These are phyloP conservation scores for Odocoileus virginianus DNA, from an alignment of 2,113 vertebrate species.

Conservation along the genomic window DNA sequence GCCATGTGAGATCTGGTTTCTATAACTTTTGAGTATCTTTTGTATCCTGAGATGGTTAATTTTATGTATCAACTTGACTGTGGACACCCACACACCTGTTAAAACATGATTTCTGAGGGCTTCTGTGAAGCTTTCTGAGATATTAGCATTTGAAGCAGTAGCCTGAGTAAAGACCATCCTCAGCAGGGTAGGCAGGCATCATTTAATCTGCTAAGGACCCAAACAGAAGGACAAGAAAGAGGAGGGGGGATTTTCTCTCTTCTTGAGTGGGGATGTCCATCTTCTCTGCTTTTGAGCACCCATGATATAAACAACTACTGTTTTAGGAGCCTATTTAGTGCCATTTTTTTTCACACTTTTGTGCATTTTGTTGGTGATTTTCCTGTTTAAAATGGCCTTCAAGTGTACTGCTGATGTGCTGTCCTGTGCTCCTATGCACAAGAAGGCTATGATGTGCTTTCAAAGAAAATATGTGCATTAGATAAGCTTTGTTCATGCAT, in stretches of 20 bases:
- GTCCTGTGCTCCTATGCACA: neutral
- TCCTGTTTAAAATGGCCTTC: neutral
- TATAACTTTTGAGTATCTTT: neutral
- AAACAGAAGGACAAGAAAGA: neutral
- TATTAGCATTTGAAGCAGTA: neutral
- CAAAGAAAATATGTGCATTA: neutral
- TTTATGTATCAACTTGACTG: neutral
- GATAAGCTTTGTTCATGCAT: neutral
- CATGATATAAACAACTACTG: neutral
- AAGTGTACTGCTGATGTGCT: neutral
- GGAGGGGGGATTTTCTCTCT: neutral
- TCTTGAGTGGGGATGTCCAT: neutral
- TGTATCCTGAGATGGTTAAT: neutral
- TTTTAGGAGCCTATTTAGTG: neutral
- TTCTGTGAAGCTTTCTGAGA: neutral
- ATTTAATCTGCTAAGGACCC: neutral
- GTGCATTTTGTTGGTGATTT: neutral
- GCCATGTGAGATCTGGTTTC: neutral
- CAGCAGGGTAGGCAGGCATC: neutral
- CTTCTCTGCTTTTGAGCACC: neutral
- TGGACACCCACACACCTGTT: neutral
- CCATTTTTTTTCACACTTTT: neutral
- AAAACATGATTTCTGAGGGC: neutral
- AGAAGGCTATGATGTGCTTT: neutral
- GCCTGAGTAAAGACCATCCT: neutral